phyloP scores from a whole-genome alignment of 1,140 invertebrate species.

The Macrotrachela quadricornifera region DNA sequence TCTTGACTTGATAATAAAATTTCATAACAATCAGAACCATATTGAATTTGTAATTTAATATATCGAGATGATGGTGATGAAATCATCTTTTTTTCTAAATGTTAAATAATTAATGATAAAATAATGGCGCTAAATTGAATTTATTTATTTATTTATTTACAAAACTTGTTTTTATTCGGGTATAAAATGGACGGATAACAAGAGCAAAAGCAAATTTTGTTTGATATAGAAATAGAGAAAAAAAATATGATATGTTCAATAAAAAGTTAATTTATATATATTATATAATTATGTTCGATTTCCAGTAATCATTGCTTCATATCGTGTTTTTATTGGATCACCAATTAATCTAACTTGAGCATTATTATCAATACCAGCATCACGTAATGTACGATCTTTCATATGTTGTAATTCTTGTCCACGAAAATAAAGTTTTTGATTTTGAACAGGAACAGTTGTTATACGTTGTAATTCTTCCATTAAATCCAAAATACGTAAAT shows the following conservation, averaged over 20 bases:
- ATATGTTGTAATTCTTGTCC: constrained; percentile 1
- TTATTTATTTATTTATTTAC: not conserved
- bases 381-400: not conserved
- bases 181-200: not conserved
- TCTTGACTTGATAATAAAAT: too few relatives aligned
- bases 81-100: too few relatives aligned
- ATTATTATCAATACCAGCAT: constrained; percentile 5
- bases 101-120: too few relatives aligned
- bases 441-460: constrained; percentile 2
- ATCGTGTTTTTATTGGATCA: constrained; percentile 1
- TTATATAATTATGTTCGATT: not conserved
- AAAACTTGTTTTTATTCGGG: not conserved
- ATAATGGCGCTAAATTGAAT: too few relatives aligned
- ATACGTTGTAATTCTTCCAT: constrained; percentile 2
- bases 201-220: not conserved
- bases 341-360: not conserved
- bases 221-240: not conserved
- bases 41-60: too few relatives aligned
- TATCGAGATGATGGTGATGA: too few relatives aligned
- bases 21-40: too few relatives aligned
- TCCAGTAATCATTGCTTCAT: not conserved
- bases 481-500: not conserved
- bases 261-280: not conserved
- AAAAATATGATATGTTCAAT: not conserved
- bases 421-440: constrained; percentile 3